phyloP scores from a whole-genome alignment of 2,113 vertebrate species.

The Platysteira castanea region DNA sequence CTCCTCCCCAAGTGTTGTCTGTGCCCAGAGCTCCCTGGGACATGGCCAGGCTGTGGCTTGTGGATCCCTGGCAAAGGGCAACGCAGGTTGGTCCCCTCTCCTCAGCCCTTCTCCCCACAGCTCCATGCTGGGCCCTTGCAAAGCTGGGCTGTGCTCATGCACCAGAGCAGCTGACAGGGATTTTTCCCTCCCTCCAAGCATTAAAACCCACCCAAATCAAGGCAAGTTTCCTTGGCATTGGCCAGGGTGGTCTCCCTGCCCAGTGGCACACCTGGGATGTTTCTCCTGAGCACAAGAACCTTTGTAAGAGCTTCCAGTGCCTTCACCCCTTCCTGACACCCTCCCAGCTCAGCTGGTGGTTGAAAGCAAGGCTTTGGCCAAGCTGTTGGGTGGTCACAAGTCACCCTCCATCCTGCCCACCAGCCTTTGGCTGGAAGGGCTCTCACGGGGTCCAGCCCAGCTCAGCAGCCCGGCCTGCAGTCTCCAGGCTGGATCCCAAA shows the following conservation, averaged over 20 bases:
- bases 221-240: fast-evolving
- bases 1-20: not conserved
- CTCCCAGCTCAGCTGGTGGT: fast-evolving
- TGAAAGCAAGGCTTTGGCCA: not conserved
- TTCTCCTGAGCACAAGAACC: fast-evolving
- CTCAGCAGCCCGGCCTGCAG: fast-evolving
- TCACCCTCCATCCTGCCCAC: not conserved
- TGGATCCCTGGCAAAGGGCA: not conserved
- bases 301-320: not conserved
- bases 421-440: not conserved
- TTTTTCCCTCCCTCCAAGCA: not conserved
- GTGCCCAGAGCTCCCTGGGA: not conserved
- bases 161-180: not conserved
- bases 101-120: not conserved
- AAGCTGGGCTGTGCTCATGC: not conserved
- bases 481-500: not conserved
- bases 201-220: not conserved
- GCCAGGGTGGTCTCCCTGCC: not conserved
- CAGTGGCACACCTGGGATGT: not conserved
- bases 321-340: not conserved
- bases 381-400: not conserved
- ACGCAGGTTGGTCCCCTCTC: fast-evolving
- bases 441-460: not conserved
- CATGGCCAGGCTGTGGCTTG: not conserved
- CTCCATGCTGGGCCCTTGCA: not conserved